Conservation (phyloP, 1,140 invertebrate genomes). For the Aphaenogaster floridana region DNA sequence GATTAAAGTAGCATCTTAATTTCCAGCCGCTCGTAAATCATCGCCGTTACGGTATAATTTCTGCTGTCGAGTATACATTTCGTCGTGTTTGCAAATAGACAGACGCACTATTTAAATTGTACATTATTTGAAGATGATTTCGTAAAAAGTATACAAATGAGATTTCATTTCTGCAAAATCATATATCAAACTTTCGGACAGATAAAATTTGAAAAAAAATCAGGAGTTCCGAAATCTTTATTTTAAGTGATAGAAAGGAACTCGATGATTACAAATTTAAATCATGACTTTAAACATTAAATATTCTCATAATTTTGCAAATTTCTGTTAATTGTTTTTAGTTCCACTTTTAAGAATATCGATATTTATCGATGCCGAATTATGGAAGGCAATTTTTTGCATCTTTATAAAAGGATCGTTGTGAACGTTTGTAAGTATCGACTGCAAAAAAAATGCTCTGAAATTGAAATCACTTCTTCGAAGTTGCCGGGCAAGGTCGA, state of each 20-base stretch:
- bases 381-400: no score
- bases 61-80: conserved; percentile 14
- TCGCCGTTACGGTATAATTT: conserved; percentile 24
- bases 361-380: background rate
- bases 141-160: background rate
- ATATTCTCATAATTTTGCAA: background rate
- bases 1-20: conserved; percentile 64
- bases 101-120: background rate
- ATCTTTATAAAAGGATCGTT: background rate
- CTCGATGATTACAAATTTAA: background rate
- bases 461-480: background rate
- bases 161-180: background rate
- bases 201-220: background rate
- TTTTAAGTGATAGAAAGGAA: background rate
- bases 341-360: background rate
- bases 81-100: background rate
- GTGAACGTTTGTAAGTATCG: background rate
- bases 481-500: background rate
- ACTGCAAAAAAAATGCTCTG: background rate
- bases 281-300: background rate
- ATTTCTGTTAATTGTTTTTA: background rate
- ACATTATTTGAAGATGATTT: background rate
- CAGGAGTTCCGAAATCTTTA: background rate
- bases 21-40: conserved; percentile 57
- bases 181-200: background rate